Evolutionary conservation across 2,797 vertebrate species (phyloP).

Genomic region (Microtus agrestis): DNA sequence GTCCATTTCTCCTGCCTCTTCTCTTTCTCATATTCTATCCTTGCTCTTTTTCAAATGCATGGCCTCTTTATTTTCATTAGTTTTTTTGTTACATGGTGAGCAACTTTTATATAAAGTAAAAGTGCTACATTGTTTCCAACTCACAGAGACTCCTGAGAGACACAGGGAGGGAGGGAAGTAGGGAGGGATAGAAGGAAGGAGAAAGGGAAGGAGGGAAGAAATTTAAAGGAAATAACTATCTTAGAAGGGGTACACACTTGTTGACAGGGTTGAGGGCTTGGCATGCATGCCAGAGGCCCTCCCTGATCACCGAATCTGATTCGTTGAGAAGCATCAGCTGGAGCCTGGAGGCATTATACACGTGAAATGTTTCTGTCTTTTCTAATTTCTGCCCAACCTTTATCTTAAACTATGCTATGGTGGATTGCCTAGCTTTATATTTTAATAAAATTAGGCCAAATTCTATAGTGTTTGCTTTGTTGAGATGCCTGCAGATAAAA

Average conservation of each 20-base stretch:
- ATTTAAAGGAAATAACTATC: not conserved
- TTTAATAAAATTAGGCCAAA: not conserved
- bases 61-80: not conserved
- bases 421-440: not conserved
- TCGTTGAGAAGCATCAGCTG: not conserved
- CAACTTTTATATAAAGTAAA: not conserved
- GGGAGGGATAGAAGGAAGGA: not conserved
- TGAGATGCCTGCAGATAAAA: slow-evolving; percentile 26
- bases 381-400: not conserved
- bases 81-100: not conserved
- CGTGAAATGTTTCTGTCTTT: not conserved
- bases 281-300: not conserved
- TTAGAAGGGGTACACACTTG: not conserved
- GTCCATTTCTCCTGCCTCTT: not conserved
- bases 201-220: no score
- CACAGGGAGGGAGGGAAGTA: not conserved
- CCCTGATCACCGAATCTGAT: not conserved
- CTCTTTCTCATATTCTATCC: not conserved
- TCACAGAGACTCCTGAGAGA: not conserved
- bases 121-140: not conserved
- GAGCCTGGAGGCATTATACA: not conserved
- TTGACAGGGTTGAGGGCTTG: not conserved
- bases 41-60: not conserved
- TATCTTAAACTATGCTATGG: not conserved
- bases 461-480: not conserved